A percentile compares a stretch with the other conserved stretches of the same genome.
phyloP scores from a whole-genome alignment of 2,797 vertebrate species.

The Heteromormyrus szaboi region DNA sequence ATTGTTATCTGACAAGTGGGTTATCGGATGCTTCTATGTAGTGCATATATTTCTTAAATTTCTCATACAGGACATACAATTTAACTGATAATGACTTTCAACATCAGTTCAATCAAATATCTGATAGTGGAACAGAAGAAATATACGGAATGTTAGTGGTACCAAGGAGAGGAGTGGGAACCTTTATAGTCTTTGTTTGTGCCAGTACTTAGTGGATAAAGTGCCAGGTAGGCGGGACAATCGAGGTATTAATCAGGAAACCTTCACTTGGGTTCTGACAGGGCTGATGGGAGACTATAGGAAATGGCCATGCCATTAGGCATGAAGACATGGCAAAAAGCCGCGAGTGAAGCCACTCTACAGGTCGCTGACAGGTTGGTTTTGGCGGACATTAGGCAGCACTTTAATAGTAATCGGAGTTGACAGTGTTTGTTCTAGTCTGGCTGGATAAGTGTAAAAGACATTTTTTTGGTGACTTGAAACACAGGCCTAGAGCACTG shows the following conservation, averaged over 20 bases:
- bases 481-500: not conserved
- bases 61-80: not conserved
- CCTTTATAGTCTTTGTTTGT: not conserved
- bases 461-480: not conserved
- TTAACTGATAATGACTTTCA: not conserved
- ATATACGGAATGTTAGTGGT: not conserved
- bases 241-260: not conserved
- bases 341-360: not conserved
- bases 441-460: not conserved
- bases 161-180: not conserved
- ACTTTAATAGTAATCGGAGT: not conserved
- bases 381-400: not conserved
- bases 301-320: not conserved
- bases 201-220: not conserved
- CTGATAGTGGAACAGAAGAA: not conserved
- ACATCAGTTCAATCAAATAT: not conserved
- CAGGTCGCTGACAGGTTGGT: not conserved
- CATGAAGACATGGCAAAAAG: not conserved
- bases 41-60: not conserved
- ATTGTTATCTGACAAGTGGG: not conserved
- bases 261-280: not conserved
- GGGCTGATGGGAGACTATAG: not conserved
- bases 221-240: not conserved
- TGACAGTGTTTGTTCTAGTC: not conserved
- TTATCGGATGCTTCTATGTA: not conserved